Conservation (phyloP, 2,797 vertebrate species). For the Melanotaenia boesemani region DNA sequence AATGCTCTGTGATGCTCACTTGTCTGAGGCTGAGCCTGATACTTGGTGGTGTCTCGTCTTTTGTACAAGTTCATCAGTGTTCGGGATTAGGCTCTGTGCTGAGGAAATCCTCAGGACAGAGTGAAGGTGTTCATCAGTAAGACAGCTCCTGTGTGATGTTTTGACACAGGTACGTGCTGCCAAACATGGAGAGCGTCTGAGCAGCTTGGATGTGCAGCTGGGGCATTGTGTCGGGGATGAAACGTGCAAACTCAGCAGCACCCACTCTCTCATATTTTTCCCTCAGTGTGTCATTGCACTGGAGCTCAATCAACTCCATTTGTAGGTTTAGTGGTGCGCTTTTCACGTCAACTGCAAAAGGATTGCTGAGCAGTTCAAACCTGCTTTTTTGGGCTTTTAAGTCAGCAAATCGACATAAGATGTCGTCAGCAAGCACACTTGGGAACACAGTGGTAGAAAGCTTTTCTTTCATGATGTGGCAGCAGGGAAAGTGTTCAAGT, state of each 20-base stretch:
- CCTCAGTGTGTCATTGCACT: slow-evolving; percentile 26
- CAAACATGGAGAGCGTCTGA: slow-evolving; percentile 12
- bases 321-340: slow-evolving; percentile 19
- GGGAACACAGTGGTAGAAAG: too few species aligned
- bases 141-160: too few species aligned
- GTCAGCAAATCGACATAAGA: slow-evolving; percentile 23
- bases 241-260: not conserved
- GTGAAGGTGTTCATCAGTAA: not conserved
- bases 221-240: slow-evolving; percentile 20
- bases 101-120: slow-evolving; percentile 15
- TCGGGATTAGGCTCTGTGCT: too few species aligned
- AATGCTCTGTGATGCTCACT: too few species aligned
- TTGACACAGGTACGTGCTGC: slow-evolving; percentile 1
- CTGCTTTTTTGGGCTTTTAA: slow-evolving; percentile 36
- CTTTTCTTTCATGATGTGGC: slow-evolving; percentile 26
- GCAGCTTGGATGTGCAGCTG: slow-evolving; percentile 7
- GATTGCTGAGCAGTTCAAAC: slow-evolving; percentile 28
- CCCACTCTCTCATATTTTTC: slow-evolving; percentile 14
- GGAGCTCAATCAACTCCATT: slow-evolving; percentile 29
- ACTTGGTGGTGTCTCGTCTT: too few species aligned
- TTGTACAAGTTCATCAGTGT: too few species aligned
- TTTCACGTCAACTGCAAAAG: slow-evolving; percentile 36
- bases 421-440: not conserved
- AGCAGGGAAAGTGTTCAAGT: slow-evolving; percentile 30
- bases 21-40: too few species aligned